phyloP scores from a whole-genome alignment of 2,113 vertebrate species.

The Scomber colias region DNA sequence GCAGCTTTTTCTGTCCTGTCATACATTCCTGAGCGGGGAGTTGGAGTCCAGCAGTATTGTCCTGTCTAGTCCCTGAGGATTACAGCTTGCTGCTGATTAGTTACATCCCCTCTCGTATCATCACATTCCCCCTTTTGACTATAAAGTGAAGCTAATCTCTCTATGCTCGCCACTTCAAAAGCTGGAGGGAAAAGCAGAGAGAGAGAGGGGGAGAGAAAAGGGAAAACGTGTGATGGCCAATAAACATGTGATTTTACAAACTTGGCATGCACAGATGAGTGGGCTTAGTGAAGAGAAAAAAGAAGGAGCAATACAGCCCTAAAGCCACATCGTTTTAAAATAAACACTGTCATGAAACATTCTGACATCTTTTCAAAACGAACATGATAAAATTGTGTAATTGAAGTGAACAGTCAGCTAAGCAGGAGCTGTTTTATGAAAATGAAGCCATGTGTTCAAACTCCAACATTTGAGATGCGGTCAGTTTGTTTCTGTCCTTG shows the following conservation, averaged over 20 bases:
- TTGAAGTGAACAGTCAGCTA: too few species aligned
- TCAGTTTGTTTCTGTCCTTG: too few species aligned
- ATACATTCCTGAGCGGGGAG: constrained; percentile 55
- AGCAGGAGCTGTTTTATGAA: too few species aligned
- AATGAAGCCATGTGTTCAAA: too few species aligned
- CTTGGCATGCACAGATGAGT: not conserved
- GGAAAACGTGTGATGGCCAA: not conserved
- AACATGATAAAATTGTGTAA: too few species aligned
- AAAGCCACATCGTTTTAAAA: too few species aligned
- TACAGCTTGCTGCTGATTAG: constrained; percentile 69
- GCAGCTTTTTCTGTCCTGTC: constrained; percentile 46
- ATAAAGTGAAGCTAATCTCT: constrained; percentile 48
- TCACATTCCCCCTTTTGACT: constrained; percentile 60
- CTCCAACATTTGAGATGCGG: too few species aligned
- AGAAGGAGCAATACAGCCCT: not conserved
- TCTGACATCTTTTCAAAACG: too few species aligned
- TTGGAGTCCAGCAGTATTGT: constrained; percentile 49
- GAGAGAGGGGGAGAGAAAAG: not conserved
- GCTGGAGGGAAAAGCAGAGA: constrained; percentile 16
- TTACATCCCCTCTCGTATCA: constrained; percentile 66
- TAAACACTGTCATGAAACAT: too few species aligned
- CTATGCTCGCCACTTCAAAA: constrained; percentile 17
- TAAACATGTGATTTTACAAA: constrained; percentile 12
- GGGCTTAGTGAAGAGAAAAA: not conserved
- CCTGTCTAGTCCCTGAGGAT: constrained; percentile 60